Evolutionary conservation across 2,113 vertebrate genomes (phyloP).

Genomic region (Nibea coibor): DNA sequence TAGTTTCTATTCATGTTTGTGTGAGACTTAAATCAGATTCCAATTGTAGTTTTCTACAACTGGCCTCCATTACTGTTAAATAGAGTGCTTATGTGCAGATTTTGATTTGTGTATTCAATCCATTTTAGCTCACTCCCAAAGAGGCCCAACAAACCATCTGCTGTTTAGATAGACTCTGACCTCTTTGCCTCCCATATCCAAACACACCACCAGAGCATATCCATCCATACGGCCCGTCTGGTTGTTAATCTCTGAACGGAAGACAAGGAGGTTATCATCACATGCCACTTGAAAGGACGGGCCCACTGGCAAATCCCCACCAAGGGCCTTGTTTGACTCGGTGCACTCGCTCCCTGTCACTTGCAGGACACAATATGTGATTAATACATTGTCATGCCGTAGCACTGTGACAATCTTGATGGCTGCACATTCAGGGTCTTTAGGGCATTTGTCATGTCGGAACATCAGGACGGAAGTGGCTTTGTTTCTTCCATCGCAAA

Average conservation of each 20-base stretch:
- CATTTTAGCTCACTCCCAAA: constrained; percentile 60
- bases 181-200: constrained; percentile 64
- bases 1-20: constrained; percentile 9
- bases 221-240: constrained; percentile 47
- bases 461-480: not conserved
- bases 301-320: constrained; percentile 61
- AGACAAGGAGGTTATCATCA: constrained; percentile 71
- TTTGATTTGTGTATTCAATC: constrained; percentile 51
- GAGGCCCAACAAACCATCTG: constrained; percentile 77
- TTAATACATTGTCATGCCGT: constrained; percentile 54
- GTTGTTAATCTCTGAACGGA: constrained; percentile 60
- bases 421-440: constrained; percentile 34
- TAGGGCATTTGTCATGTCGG: constrained; percentile 26
- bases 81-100: constrained; percentile 34
- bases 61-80: constrained; percentile 33
- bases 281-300: constrained; percentile 53
- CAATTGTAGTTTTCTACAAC: constrained; percentile 26
- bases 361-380: constrained; percentile 51
- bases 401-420: constrained; percentile 35
- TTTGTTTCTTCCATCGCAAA: not conserved
- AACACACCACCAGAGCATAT: constrained; percentile 56
- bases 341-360: constrained; percentile 49
- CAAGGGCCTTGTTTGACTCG: constrained; percentile 47
- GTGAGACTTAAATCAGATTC: constrained; percentile 11
- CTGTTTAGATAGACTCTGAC: constrained; percentile 81